Evolutionary conservation across 2,888 invertebrate species (phyloP), one percentile per base, ranked within the genome.

Genomic region (Meteorus cinctellus): DNA sequence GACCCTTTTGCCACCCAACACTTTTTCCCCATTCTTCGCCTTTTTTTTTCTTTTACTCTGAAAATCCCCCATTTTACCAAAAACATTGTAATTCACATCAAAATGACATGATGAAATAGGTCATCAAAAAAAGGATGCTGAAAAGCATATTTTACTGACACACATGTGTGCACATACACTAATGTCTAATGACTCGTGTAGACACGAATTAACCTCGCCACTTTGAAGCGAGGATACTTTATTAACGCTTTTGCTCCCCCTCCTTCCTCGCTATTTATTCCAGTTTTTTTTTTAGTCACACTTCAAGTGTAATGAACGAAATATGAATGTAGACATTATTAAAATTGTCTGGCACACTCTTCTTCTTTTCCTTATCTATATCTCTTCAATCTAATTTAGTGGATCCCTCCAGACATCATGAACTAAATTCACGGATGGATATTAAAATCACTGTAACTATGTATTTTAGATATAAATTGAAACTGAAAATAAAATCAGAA

Each of bases 221-320:
- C 60, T 63, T 72, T 72, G 72, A 72, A 62, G 72, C 45, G 45
- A 63, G 62, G 31, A 63, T 14, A 72, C 63, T 72, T 72, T 45
- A 62, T 71, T 62, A 24, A 60, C 8, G 41, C 41, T 71, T 62
- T 6, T 63, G 1, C 63, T 5, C n/a, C 8, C 14, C 29, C n/a
- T 31, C 2, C 19, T 8, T 55, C n/a, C 19, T 5, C 19, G 1
- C 2, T 55, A 2, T 41, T 41, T 6, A 4, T 55, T 55, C 1
- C 10, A 19, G 6, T 55, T 10, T 55, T 19, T 10, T 19, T 19
- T 55, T 55, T 24, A n/a, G 19, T 55, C 55, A 55, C 55, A 19
- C 55, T 19, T 55, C 5, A 19, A 24, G n/a, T 19, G 8, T 55
- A 19, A 55, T 55, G 55, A 55, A 55, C 55, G 19, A 55, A 24